Evolutionary conservation across 2,888 invertebrate species (phyloP), one percentile per base, ranked within the genome.

Genomic region (Napeogenes inachia): DNA sequence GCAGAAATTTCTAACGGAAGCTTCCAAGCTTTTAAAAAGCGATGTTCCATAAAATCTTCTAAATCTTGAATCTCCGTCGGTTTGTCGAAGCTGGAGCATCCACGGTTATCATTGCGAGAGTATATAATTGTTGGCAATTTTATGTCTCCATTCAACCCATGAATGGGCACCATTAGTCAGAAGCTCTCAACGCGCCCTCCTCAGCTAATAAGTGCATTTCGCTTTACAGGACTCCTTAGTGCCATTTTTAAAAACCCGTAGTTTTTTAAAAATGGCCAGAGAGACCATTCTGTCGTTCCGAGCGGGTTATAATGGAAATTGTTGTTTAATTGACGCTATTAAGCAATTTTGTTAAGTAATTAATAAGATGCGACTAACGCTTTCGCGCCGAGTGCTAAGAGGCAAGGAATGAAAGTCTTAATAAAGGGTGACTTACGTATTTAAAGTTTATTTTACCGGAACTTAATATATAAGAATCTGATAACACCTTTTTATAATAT

Each of bases 41-140:
- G 66, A 63, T 63, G 65, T 67, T 69, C 68, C 66, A 68, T 65
- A 66, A 70, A 71, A 68, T 68, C 65, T 71, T 70, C 73, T 73
- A 70, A 73, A 71, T 73, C 64, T 61, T 64, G 68, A 65, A 62
- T 65, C 65, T 68, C 65, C 76, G 73, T 75, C 75, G 82, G 83
- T 84, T 86, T 86, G 79, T 76, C 77, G 79, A 76, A 75, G 78
- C 72, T 69, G 72, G 73, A 81, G 78, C 82, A 87, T 87, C 87
- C 79, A 78, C 79, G 75, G 89, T 89, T 89, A 89, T 89, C 89
- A 89, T 89, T 89, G 83, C 80, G 76, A 79, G 84, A 90, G 90
- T 84, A 85, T 87, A 86, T 89, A 89, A 90, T 90, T 89, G 89
- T 87, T 87, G 85, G 89, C 85, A 89, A 89, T 90, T 89, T 84